A percentile compares a stretch with the other conserved stretches of the same genome.
These are phyloP conservation scores for Argyresthia goedartella DNA, from an alignment of 2,888 invertebrate species.

Conservation along the genomic window DNA sequence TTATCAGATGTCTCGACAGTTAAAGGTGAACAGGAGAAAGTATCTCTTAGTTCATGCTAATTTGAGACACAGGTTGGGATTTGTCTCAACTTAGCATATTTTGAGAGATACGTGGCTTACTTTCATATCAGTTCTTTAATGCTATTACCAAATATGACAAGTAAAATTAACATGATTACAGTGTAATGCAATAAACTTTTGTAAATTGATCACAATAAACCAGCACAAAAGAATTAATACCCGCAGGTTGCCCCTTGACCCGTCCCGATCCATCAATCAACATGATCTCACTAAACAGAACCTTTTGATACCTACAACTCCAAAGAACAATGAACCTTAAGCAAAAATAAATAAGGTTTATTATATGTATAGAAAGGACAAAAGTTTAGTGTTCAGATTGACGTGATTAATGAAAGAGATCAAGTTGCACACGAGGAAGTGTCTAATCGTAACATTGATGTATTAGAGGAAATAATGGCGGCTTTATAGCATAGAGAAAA, in stretches of 20 bases:
- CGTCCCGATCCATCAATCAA: constrained; percentile 52
- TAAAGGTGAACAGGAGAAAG: too few relatives aligned
- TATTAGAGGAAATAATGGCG: constrained; percentile 33
- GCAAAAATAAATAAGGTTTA: too few relatives aligned
- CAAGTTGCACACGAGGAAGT: constrained; percentile 37
- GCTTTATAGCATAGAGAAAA: not conserved
- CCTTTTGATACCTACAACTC: constrained; percentile 24
- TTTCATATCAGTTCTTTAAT: too few relatives aligned
- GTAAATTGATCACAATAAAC: constrained; percentile 30
- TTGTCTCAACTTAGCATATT: too few relatives aligned
- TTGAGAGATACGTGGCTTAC: too few relatives aligned
- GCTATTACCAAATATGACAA: not conserved
- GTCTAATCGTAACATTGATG: constrained; percentile 52
- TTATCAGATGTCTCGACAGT: too few relatives aligned
- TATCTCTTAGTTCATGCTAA: too few relatives aligned
- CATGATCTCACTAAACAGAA: constrained; percentile 46
- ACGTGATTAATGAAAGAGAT: constrained; percentile 55
- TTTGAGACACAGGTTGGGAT: too few relatives aligned
- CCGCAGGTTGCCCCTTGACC: constrained; percentile 49
- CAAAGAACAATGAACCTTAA: too few relatives aligned
- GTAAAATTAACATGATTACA: not conserved
- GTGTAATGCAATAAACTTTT: not conserved
- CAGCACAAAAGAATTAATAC: constrained; percentile 41
- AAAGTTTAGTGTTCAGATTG: constrained; percentile 32
- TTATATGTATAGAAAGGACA: too few relatives aligned